A percentile compares a stretch with the other conserved stretches of the same genome.
Conservation (phyloP, 2,888 invertebrate genomes). For the Myopa testacea region DNA sequence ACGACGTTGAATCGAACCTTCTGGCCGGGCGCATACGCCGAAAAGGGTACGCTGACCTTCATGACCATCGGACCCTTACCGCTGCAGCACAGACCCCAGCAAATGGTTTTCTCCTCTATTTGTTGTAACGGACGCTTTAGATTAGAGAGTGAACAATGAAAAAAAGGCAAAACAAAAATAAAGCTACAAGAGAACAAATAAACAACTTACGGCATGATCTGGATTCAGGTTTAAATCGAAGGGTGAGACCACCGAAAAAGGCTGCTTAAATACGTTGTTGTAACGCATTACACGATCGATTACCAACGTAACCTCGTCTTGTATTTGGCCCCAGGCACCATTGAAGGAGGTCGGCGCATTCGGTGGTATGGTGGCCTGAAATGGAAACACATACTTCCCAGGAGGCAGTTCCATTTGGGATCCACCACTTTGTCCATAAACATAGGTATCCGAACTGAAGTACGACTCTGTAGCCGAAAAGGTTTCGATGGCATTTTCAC, state of each 20-base stretch:
- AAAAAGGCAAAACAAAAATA: background rate
- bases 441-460: slow-evolving; percentile 62
- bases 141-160: slow-evolving; percentile 18
- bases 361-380: slow-evolving; percentile 73
- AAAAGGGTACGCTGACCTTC: slow-evolving; percentile 74
- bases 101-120: slow-evolving; percentile 79
- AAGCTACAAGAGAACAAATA: no score
- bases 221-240: slow-evolving; percentile 82
- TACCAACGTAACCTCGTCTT: slow-evolving; percentile 81
- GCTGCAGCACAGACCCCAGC: slow-evolving; percentile 78
- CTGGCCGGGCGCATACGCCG: slow-evolving; percentile 82
- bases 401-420: slow-evolving; percentile 76
- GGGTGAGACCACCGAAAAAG: slow-evolving; percentile 82
- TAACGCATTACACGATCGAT: slow-evolving; percentile 88
- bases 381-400: slow-evolving; percentile 80
- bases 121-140: slow-evolving; percentile 74
- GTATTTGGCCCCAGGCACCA: slow-evolving; percentile 78
- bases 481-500: slow-evolving; percentile 58
- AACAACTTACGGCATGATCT: slow-evolving; percentile 72
- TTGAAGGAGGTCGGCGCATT: slow-evolving; percentile 83
- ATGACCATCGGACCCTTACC: slow-evolving; percentile 77
- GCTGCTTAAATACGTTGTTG: slow-evolving; percentile 83
- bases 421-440: slow-evolving; percentile 70
- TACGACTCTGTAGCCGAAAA: slow-evolving; percentile 63
- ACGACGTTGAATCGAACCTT: slow-evolving; percentile 76